phyloP scores from a whole-genome alignment of 2,797 vertebrate genomes.

The Aeoliscus strigatus region DNA sequence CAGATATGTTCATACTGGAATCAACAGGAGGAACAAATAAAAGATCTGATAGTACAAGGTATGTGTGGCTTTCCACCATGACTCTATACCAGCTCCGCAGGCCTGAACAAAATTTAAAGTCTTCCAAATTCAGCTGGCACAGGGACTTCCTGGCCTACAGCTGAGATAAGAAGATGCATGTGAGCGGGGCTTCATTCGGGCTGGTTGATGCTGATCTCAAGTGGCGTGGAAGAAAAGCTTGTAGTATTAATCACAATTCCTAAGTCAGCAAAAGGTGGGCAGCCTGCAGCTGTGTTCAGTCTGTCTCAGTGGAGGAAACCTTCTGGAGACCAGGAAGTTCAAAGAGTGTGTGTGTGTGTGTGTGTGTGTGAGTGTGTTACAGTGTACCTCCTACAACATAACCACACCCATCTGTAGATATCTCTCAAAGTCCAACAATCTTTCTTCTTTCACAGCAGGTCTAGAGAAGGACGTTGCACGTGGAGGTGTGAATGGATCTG shows the following conservation, averaged over 20 bases:
- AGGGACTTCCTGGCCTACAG: neutral
- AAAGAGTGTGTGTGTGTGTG: neutral
- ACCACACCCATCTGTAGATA: conserved; percentile 33
- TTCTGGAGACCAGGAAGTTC: conserved; percentile 31
- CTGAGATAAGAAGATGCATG: neutral
- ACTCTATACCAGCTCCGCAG: too few species aligned
- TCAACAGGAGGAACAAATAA: neutral
- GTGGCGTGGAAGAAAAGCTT: conserved; percentile 4
- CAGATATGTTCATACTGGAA: too few species aligned
- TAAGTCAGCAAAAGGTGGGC: conserved; percentile 38
- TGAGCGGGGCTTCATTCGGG: neutral
- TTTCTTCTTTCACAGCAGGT: neutral
- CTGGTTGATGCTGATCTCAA: conserved; percentile 5
- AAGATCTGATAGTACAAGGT: neutral
- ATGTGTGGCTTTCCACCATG: neutral
- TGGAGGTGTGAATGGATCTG: neutral
- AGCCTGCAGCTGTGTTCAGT: conserved; percentile 41
- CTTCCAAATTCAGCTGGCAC: too few species aligned
- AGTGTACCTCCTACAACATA: conserved; percentile 8
- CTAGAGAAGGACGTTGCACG: neutral
- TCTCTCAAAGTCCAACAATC: too few species aligned
- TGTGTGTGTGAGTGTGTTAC: neutral
- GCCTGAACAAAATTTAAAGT: too few species aligned
- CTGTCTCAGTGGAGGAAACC: conserved; percentile 1
- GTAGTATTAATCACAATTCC: conserved; percentile 7